Evolutionary conservation across 2,113 vertebrate species (phyloP).

Genomic region (Festucalex cinctus): DNA sequence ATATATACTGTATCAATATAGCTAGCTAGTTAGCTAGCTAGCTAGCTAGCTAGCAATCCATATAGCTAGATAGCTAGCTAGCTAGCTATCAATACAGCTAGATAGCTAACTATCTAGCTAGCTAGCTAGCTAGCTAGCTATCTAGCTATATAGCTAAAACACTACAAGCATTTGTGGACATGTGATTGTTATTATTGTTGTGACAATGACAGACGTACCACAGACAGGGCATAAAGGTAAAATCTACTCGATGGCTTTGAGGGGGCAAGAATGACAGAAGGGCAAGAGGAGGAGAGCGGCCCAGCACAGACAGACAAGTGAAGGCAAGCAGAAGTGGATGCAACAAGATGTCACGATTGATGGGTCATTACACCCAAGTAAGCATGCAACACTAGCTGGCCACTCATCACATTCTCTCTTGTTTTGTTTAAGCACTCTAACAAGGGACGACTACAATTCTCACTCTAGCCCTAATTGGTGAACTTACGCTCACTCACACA

Average conservation of each 20-base stretch:
- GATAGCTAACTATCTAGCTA: too few species aligned
- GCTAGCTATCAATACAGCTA: too few species aligned
- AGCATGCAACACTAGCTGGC: constrained; percentile 65
- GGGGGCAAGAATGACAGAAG: constrained; percentile 40
- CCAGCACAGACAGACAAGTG: constrained; percentile 62
- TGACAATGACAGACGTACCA: background rate
- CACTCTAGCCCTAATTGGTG: constrained; percentile 39
- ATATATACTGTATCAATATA: too few species aligned
- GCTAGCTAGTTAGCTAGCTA: too few species aligned
- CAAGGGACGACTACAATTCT: constrained; percentile 33
- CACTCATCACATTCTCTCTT: constrained; percentile 21
- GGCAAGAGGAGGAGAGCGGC: constrained; percentile 44
- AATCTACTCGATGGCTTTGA: constrained; percentile 50
- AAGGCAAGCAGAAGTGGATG: constrained; percentile 73
- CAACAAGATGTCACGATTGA: constrained; percentile 72
- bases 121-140: too few species aligned
- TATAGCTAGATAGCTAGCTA: background rate
- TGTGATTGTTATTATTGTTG: background rate
- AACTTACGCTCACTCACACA: constrained; percentile 29
- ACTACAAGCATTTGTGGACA: background rate
- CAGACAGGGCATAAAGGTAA: constrained; percentile 8
- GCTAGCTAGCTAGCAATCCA: too few species aligned
- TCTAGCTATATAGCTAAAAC: background rate
- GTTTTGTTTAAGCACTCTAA: constrained; percentile 29
- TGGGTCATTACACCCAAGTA: constrained; percentile 74